A percentile compares a stretch with the other conserved stretches of the same genome.
These are phyloP conservation scores for Indicator indicator DNA, from an alignment of 2,113 vertebrate species.

Conservation along the genomic window DNA sequence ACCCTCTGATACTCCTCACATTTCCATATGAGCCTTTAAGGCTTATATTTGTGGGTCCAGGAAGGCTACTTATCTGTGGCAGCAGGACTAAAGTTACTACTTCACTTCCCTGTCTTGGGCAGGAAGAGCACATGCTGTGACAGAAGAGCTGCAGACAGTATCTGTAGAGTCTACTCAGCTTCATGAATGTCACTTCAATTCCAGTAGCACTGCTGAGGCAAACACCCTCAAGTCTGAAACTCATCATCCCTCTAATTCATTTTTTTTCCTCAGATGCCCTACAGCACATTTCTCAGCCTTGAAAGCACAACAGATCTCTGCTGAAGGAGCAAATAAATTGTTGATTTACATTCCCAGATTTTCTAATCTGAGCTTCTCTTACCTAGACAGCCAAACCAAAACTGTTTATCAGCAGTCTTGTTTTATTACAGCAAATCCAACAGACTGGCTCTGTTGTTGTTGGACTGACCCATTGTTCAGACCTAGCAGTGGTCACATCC, in stretches of 20 bases:
- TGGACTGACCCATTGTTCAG: neutral
- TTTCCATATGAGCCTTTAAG: neutral
- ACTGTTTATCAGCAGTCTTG: neutral
- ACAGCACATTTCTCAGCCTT: neutral
- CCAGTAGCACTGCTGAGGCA: neutral
- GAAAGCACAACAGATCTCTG: neutral
- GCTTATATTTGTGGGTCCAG: neutral
- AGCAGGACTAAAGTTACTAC: neutral
- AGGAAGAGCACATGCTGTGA: slow-evolving; percentile 1
- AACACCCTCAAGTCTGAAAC: neutral
- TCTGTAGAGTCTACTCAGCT: neutral
- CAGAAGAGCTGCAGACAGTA: neutral
- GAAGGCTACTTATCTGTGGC: neutral
- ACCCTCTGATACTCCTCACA: neutral
- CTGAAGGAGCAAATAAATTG: neutral
- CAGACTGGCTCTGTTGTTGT: neutral
- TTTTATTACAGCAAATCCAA: neutral
- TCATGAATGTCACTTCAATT: neutral
- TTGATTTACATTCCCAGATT: neutral
- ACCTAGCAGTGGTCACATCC: neutral
- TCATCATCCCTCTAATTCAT: neutral
- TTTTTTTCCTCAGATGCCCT: neutral
- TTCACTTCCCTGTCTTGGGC: neutral
- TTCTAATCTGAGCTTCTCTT: neutral
- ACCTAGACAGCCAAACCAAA: neutral